Base-by-base conservation (phyloP, 2,888 invertebrate genomes). In the Agrenia bidenticulata region DNA sequence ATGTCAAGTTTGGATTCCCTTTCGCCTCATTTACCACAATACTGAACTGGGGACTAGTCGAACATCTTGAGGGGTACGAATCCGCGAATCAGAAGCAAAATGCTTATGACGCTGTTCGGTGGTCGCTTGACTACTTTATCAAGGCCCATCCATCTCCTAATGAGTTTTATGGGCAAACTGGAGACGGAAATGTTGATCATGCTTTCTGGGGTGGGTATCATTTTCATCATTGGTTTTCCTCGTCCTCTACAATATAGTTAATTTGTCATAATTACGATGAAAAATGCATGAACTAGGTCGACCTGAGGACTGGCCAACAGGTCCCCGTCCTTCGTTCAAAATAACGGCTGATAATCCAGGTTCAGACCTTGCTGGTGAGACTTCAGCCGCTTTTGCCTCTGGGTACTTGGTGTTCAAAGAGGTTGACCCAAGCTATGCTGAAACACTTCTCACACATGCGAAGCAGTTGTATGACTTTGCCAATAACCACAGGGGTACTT, bases 81-180 rank as follows among this genome's bases (percentile, higher is more conserved):
- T 77, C 79, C 2, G 80, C 83, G 61, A 81, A 81, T 41, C 83
- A 84, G 75, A 80, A 82, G 61, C 77, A 80, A 23, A 77, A 81
- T 67, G 79, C 80, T 4, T 77, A 81, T 32, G 80, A 79, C 15
- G 81, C 83, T 0, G 77, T 86, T 17, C 82, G 83, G 78, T 86
- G 86, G 86, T 82, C 84, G 0, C 82, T 84, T 1, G 85, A 86
- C 77, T 86, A 85, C 77, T 82, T 86, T 73, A 80, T 86, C 66
- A 86, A 78, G 81, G 81, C 66, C 5, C 73, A 75, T 54, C 60
- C 72, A 1, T 24, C 69, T 53, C 81, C 82, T 11, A 78, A 80
- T 67, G 84, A 82, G 61, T 79, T 84, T 53, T 85, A 85, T 74
- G 84, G 83, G 0, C 84, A 85, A 80, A 84, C 85, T 19, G 84